Base-by-base conservation (phyloP, 2,797 vertebrate species). In the Muraenolepis orangiensis region DNA sequence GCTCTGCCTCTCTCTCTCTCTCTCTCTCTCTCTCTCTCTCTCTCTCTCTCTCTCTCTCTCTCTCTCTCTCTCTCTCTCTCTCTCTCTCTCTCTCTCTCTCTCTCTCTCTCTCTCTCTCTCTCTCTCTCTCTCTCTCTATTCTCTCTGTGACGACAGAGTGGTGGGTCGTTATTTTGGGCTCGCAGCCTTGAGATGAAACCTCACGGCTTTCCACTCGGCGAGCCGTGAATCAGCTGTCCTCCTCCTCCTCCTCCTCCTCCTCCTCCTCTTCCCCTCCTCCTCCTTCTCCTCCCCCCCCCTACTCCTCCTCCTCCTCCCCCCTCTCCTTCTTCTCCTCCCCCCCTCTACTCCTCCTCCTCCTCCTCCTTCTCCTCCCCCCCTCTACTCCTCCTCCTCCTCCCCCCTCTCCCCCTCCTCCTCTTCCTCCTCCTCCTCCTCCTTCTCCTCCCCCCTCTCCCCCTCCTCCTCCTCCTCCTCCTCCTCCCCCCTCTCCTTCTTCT, bases 131-230 rank as follows among this genome's bases (percentile, higher is more conserved):
- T 88, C 81, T 85, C 88, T 81, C 84, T 77, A 85, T 81, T 85
- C 88, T 88, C 87, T 92, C 90, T 90, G 74, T 87, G 86, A 84
- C 77, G 80, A 84, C 73, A 82, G n/a, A n/a, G n/a, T n/a, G n/a
- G 78, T 18, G 69, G 85, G 77, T 77, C 77, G 79, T 85, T 89
- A 86, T 90, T 87, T 88, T 91, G 86, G 89, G 90, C 87, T 89
- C 83, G 87, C 78, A 85, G 84, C 85, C 79, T 78, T 70, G 76
- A 75, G 75, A 73, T 80, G 84, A 87, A 83, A 87, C 86, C 84
- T 80, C 79, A 51, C 83, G 86, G 85, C 85, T 91, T 79, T 88
- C 90, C 42, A 51, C 81, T n/a, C n/a, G 84, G 82, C 81, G 78
- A 84, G 84, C 91, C 83, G 88, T 89, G 91, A 91, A 90, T 88